Evolutionary conservation across 2,797 vertebrate genomes (phyloP), one percentile per base, ranked within the genome.

Genomic region (Pseudochromis fuscus): DNA sequence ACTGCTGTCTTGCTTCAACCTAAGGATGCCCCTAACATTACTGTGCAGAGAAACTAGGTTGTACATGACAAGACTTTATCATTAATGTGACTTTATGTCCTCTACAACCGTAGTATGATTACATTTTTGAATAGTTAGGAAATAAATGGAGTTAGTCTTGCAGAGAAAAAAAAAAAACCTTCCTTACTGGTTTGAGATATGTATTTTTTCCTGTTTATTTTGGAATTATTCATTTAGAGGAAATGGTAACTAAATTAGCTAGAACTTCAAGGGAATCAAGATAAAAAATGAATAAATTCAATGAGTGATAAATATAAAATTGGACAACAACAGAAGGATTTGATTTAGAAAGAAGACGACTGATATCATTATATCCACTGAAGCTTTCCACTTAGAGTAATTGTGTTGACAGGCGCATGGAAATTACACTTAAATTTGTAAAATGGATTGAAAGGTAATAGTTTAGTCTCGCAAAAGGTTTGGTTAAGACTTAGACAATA

Each of bases 381-480:
- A 4, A 37, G 13, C 35, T 21, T 73, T 61, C 27, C 31, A 11
- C 38, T 52, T 16, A 33, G 21, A 61, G 38, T 21, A 27, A 52
- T 24, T 62, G 15, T 49, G 31, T 37, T 60, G 40, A 67, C 33
- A 61, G 21, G 18, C 42, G 16, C n/a, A 18, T 42, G 60, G 18
- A 72, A n/a, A 68, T 62, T 44, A 52, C 33, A 24, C 45, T 4
- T 28, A 37, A 19, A 46, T 62, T 38, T 73, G 42, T 31, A 24
- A 6, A 16, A 72, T 42, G 4, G 31, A 37, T 23, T 30, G 6
- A 7, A 19, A 31, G 38, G 23, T 4, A 7, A 8, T 35, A 13
- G 19, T 44, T 12, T 33, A 3, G 16, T 33, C 24, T 28, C 27
- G 31, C 19, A 18, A 16, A 21, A 21, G 11, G 7, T 37, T 62